phyloP scores from a whole-genome alignment of 2,113 vertebrate genomes.

The Tonatia bakeri region DNA sequence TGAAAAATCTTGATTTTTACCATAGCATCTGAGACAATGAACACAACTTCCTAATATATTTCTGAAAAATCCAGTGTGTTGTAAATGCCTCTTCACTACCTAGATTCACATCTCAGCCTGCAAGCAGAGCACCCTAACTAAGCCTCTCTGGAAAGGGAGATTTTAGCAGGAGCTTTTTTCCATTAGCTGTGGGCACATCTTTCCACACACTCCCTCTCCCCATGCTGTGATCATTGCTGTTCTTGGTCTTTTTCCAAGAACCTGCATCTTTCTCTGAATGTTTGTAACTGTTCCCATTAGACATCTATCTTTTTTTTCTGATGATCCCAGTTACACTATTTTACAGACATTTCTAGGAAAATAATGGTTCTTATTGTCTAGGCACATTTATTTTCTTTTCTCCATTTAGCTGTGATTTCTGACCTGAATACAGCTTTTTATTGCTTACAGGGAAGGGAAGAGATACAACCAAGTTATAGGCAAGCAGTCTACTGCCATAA shows the following conservation, averaged over 20 bases:
- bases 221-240: neutral
- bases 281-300: neutral
- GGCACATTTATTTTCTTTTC: conserved; percentile 3
- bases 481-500: neutral
- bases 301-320: neutral
- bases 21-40: neutral
- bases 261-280: conserved; percentile 13
- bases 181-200: neutral
- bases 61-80: neutral
- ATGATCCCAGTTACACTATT: neutral
- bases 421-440: conserved; percentile 4
- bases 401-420: conserved; percentile 13
- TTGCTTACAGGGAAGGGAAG: neutral
- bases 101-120: neutral
- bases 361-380: conserved; percentile 2
- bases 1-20: conserved; percentile 21
- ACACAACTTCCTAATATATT: neutral
- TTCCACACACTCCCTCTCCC: neutral
- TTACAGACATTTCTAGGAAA: conserved; percentile 55
- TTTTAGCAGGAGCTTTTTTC: neutral
- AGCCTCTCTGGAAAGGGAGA: neutral
- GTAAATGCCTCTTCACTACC: neutral
- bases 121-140: neutral
- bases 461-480: neutral
- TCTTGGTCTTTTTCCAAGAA: neutral